Evolutionary conservation across 2,797 vertebrate genomes (phyloP).

Genomic region (Cryptoblepharus egeriae): DNA sequence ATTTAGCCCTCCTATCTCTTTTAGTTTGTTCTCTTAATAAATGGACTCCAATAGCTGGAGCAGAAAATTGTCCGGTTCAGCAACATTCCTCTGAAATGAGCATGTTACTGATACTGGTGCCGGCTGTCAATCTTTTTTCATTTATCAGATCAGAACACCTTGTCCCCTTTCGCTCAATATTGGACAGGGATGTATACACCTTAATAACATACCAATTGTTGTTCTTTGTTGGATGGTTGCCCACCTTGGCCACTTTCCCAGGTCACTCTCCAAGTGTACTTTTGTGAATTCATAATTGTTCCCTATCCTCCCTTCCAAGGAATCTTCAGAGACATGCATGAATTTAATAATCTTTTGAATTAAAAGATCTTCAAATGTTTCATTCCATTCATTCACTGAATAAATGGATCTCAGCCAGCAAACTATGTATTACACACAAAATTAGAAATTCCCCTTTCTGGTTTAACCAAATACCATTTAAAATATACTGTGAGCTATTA

Average conservation of each 20-base stretch:
- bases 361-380: not conserved
- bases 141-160: constrained; percentile 3
- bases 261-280: not conserved
- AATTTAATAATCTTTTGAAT: not conserved
- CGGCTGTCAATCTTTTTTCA: not conserved
- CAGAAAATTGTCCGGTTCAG: not conserved
- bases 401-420: not conserved
- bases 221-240: not conserved
- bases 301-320: not conserved
- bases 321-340: too few relatives aligned
- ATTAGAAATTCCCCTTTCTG: not conserved
- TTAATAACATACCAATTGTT: not conserved
- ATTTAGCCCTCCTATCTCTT: not conserved
- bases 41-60: not conserved
- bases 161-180: not conserved
- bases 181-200: not conserved
- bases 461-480: not conserved
- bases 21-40: not conserved
- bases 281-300: not conserved
- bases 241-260: not conserved
- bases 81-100: constrained; percentile 30
- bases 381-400: not conserved
- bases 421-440: not conserved
- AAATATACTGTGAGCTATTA: not conserved
- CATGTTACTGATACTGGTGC: not conserved